Conservation (phyloP, 2,888 invertebrate species). For the Phoronis australis region DNA sequence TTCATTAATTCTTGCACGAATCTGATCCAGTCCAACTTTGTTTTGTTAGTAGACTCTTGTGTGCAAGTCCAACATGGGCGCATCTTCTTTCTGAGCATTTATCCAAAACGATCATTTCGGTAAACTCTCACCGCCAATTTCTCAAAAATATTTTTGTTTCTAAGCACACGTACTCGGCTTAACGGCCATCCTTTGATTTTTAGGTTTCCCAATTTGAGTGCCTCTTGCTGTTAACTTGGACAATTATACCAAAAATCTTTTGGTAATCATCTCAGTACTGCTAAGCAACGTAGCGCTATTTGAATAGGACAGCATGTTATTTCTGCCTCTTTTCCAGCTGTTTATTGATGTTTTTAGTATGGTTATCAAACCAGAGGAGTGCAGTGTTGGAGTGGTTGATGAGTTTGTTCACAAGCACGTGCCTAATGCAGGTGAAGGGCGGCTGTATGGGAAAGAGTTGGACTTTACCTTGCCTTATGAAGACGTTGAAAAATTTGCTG, state of each 20-base stretch:
- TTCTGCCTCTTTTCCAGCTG: constrained; percentile 15
- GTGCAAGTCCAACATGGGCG: no score
- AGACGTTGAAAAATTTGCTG: constrained; percentile 70
- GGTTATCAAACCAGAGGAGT: no score
- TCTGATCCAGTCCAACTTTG: no score
- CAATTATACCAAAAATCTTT: not conserved
- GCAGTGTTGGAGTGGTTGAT: no score
- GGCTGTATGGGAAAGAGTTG: constrained; percentile 73
- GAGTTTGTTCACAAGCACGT: constrained; percentile 69
- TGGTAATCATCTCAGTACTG: not conserved
- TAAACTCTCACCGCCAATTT: no score
- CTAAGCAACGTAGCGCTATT: not conserved
- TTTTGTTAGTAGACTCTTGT: no score
- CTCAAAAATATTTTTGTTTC: not conserved
- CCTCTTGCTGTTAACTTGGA: not conserved
- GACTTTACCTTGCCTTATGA: constrained; percentile 77
- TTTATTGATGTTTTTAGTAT: no score
- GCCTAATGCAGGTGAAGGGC: constrained; percentile 67
- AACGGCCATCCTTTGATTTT: not conserved
- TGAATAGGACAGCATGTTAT: not conserved
- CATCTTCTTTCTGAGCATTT: no score
- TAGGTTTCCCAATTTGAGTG: not conserved
- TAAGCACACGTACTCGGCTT: not conserved
- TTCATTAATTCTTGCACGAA: no score
- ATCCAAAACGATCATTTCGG: no score